A percentile compares a stretch with the other conserved stretches of the same genome.
Evolutionary conservation across 2,797 vertebrate genomes (phyloP).

Genomic region (Tympanoctomys barrerae): DNA sequence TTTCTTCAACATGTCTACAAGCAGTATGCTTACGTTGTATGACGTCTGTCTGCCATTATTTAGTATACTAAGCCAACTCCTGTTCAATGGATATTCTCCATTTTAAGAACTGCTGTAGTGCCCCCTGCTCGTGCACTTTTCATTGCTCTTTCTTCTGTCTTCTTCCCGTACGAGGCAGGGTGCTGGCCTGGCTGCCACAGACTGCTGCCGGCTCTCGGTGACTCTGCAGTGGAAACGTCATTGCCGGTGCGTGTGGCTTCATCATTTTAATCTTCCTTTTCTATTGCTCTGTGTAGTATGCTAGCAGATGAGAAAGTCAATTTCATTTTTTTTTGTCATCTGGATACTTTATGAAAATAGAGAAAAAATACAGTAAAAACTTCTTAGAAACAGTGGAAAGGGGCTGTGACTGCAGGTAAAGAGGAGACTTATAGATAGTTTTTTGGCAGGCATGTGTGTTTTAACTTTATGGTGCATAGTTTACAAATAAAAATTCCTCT

Average conservation of each 20-base stretch:
- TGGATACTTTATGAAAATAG: conserved; percentile 1
- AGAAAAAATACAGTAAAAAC: background rate
- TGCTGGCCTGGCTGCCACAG: background rate
- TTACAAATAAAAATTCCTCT: background rate
- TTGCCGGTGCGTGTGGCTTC: background rate
- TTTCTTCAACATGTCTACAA: background rate
- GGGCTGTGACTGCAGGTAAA: background rate
- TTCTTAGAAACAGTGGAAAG: background rate
- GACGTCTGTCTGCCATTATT: conserved; percentile 16
- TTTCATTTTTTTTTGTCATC: background rate
- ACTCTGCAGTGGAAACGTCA: background rate
- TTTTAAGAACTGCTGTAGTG: background rate
- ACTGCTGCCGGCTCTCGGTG: background rate
- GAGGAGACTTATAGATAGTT: background rate
- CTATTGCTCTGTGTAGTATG: background rate
- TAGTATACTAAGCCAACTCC: background rate
- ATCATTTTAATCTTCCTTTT: conserved; percentile 10
- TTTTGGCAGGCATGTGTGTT: background rate
- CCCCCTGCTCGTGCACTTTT: background rate
- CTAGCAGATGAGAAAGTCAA: background rate
- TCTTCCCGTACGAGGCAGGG: background rate
- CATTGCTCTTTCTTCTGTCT: background rate
- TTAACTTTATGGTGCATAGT: background rate
- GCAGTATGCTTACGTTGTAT: conserved; percentile 21
- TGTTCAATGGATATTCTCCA: background rate